Conservation (phyloP, 2,888 invertebrate genomes). For the Tanytarsus gracilentus region DNA sequence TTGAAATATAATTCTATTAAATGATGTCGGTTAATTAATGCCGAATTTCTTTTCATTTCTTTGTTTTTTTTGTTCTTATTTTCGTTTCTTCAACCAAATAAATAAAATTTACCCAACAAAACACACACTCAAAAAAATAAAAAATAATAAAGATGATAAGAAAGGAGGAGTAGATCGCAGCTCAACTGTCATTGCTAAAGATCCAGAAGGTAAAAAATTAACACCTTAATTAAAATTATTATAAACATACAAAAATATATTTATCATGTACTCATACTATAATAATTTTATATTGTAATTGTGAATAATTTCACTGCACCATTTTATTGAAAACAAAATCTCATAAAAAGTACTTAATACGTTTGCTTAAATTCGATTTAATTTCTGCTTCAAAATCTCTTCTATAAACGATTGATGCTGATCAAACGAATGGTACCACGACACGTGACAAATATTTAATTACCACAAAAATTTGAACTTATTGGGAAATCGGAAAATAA, state of each 20-base stretch:
- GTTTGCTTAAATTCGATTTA: no score
- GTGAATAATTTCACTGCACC: no score
- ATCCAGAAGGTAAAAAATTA: constrained; percentile 58
- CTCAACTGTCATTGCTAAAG: constrained; percentile 89
- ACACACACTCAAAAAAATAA: neutral
- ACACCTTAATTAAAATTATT: neutral
- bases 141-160: constrained; percentile 66
- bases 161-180: constrained; percentile 88
- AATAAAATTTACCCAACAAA: neutral
- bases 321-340: no score
- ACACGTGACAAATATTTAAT: neutral
- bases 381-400: no score
- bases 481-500: neutral
- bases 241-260: neutral
- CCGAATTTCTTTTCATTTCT: no score
- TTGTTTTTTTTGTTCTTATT: no score
- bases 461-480: neutral
- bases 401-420: constrained; percentile 12
- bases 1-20: no score
- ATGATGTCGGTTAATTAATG: no score
- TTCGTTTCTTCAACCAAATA: neutral
- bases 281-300: no score
- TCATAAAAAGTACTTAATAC: no score
- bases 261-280: neutral
- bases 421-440: constrained; percentile 4